A percentile compares a stretch with the other conserved stretches of the same genome.
Evolutionary conservation across 2,888 invertebrate genomes (phyloP).

Genomic region (Tromatobia lineatoria): DNA sequence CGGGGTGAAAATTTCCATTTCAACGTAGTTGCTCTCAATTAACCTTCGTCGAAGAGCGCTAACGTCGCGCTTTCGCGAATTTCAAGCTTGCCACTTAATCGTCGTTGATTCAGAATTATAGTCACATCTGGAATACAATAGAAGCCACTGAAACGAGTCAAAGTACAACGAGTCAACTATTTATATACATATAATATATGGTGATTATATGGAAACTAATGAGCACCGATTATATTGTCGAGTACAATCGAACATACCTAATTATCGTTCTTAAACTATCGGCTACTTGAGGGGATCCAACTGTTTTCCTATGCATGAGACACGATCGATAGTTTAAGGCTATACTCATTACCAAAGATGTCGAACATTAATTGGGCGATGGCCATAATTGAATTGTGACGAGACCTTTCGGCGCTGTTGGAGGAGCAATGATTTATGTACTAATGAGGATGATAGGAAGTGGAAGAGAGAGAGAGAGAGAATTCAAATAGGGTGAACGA

Average conservation of each 20-base stretch:
- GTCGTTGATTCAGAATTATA: conserved; percentile 52
- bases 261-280: conserved; percentile 42
- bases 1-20: conserved; percentile 56
- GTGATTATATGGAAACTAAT: conserved; percentile 28
- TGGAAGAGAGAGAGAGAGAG: neutral
- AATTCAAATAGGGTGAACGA: neutral
- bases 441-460: neutral
- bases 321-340: neutral
- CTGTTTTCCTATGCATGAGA: conserved; percentile 2
- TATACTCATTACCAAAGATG: conserved; percentile 4
- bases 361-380: conserved; percentile 28
- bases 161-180: conserved; percentile 15
- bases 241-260: conserved; percentile 37
- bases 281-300: conserved; percentile 4
- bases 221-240: conserved; percentile 20
- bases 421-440: neutral
- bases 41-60: conserved; percentile 43
- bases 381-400: neutral
- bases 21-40: conserved; percentile 57
- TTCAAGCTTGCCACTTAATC: conserved; percentile 29
- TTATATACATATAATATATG: conserved; percentile 4
- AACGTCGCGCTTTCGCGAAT: conserved; percentile 35
- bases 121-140: conserved; percentile 38
- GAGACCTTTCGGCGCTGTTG: neutral
- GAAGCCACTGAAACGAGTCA: conserved; percentile 23